Evolutionary conservation across 2,888 invertebrate genomes (phyloP), one percentile per base, ranked within the genome.

Genomic region (Caenorhabditis plicata): DNA sequence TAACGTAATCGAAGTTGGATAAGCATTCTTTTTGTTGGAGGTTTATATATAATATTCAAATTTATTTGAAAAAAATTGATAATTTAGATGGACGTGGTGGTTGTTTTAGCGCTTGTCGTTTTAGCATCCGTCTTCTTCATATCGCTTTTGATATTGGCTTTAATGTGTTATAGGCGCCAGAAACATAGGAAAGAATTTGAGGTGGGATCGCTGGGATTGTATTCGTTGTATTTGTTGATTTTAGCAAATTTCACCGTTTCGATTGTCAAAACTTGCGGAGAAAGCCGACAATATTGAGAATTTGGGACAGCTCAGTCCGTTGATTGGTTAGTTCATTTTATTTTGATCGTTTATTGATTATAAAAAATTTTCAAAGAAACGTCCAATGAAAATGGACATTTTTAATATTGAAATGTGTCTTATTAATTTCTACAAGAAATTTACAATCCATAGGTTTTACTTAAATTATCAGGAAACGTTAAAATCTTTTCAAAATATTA

Each of bases 71-170:
- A n/a, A n/a, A n/a, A n/a, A n/a, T n/a, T n/a, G 4, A 15, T 31
- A 4, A 41, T 58, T 20, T 84, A 83, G 66, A 87, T 88, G 85
- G 88, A 88, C 81, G 85, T 87, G 64, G 85, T 88, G 39, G 87
- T 88, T 33, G 86, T 87, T 26, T 85, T 88, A 40, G 87, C 88
- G 32, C 85, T 88, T 17, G 49, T 86, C 36, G 86, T 87, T 5
- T 82, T 89, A 33, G 86, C 86, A 46, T 86, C 87, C 22, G 87
- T 88, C 60, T 88, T 88, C 80, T 82, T 88, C 36, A 87, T 87
- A 48, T 87, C 88, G 7, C 84, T 88, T 57, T 81, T 87, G 29
- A 86, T 87, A 4, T 82, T 89, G 13, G 81, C 88, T 35, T 81
- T 88, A 43, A 69, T 76, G 58, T 77, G 76, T 51, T 61, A 65